Evolutionary conservation across 2,797 vertebrate species (phyloP).

Genomic region (Argentina silus): DNA sequence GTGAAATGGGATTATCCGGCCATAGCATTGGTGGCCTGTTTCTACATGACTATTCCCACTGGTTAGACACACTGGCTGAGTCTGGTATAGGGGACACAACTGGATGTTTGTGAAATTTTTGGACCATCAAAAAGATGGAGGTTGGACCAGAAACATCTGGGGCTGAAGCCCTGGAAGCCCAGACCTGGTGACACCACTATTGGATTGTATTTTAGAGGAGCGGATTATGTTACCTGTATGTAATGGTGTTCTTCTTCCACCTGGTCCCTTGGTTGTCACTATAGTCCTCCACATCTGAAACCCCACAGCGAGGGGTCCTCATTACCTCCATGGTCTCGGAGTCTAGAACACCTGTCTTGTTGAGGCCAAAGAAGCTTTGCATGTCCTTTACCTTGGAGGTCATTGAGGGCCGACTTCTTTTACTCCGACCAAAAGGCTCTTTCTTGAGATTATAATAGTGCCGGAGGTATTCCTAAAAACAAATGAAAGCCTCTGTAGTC

Average conservation of each 20-base stretch:
- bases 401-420: conserved; percentile 68
- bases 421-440: conserved; percentile 60
- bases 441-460: conserved; percentile 70
- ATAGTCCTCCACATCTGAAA: conserved; percentile 78
- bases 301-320: conserved; percentile 76
- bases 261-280: conserved; percentile 57
- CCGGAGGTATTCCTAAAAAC: conserved; percentile 74
- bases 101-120: no score
- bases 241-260: conserved; percentile 78
- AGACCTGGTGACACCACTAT: not conserved
- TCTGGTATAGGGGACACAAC: no score
- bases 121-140: no score
- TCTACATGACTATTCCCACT: no score
- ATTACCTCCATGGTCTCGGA: conserved; percentile 72
- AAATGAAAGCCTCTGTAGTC: conserved; percentile 22
- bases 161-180: no score
- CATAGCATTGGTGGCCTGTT: no score
- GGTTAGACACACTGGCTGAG: no score
- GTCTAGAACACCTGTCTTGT: conserved; percentile 72
- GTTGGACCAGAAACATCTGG: no score
- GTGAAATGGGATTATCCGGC: no score
- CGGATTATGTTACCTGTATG: conserved; percentile 69
- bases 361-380: conserved; percentile 82
- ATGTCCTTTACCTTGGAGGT: conserved; percentile 78
- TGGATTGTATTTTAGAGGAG: not conserved